These are phyloP conservation scores for Mus spretus DNA, from an alignment of 2,797 vertebrate genomes.

Conservation along the genomic window DNA sequence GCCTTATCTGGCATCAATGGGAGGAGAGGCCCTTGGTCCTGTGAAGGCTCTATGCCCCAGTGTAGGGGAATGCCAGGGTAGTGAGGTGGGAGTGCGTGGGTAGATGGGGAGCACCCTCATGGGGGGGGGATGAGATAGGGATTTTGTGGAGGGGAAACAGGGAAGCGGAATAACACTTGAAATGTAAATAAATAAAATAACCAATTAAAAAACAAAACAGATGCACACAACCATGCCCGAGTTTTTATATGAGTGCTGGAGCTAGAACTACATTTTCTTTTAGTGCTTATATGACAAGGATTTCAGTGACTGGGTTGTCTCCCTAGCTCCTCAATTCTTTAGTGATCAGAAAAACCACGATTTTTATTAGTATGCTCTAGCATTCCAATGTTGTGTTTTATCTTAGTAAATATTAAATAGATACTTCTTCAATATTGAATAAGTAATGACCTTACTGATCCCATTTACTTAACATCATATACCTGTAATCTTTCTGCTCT, in stretches of 20 bases:
- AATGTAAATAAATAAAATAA: too few species aligned
- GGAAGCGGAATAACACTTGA: too few species aligned
- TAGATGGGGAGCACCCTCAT: too few species aligned
- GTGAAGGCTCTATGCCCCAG: too few species aligned
- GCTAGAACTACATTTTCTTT: background rate
- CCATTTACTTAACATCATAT: slow-evolving; percentile 31
- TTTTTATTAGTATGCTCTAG: background rate
- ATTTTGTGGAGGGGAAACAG: too few species aligned
- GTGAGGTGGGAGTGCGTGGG: too few species aligned
- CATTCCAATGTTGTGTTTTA: background rate
- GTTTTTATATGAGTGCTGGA: background rate
- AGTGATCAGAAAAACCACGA: background rate
- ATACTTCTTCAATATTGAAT: slow-evolving; percentile 41
- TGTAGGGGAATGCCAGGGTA: too few species aligned
- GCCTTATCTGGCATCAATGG: too few species aligned
- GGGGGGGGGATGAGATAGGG: too few species aligned
- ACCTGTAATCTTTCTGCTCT: background rate
- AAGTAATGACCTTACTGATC: slow-evolving; percentile 31
- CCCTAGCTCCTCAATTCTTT: background rate
- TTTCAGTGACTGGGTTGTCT: background rate
- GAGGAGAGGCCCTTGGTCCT: too few species aligned
- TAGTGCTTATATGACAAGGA: background rate
- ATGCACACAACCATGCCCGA: too few species aligned
- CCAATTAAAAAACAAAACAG: background rate
- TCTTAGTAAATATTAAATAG: slow-evolving; percentile 10